Conservation (phyloP, 2,797 vertebrate species). For the Threskiornis aethiopicus region DNA sequence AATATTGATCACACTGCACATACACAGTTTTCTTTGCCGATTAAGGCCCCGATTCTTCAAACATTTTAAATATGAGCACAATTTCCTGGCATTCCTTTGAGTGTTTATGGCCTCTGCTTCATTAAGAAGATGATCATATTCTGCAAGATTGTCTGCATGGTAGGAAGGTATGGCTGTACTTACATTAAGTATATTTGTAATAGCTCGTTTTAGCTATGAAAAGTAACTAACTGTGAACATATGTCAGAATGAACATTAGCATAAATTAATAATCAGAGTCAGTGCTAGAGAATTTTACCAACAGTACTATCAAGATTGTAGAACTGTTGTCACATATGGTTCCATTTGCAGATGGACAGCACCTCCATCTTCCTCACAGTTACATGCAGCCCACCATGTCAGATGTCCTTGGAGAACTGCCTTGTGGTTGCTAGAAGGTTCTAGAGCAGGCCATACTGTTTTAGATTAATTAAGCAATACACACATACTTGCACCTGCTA, state of each 20-base stretch:
- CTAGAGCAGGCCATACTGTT: background rate
- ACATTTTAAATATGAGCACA: background rate
- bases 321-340: background rate
- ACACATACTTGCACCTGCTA: background rate
- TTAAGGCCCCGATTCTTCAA: background rate
- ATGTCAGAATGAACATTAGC: background rate
- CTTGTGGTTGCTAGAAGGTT: background rate
- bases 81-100: background rate
- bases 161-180: background rate
- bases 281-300: background rate
- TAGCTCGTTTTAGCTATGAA: background rate
- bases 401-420: background rate
- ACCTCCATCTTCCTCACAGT: background rate
- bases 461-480: background rate
- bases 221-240: background rate
- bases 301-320: background rate
- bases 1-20: background rate
- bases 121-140: background rate
- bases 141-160: background rate
- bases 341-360: background rate
- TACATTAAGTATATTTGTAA: background rate
- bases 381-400: background rate
- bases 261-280: background rate
- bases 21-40: background rate
- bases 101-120: background rate